Base-by-base conservation (phyloP, 1,140 invertebrate species). In the Drosophila biarmipes region DNA sequence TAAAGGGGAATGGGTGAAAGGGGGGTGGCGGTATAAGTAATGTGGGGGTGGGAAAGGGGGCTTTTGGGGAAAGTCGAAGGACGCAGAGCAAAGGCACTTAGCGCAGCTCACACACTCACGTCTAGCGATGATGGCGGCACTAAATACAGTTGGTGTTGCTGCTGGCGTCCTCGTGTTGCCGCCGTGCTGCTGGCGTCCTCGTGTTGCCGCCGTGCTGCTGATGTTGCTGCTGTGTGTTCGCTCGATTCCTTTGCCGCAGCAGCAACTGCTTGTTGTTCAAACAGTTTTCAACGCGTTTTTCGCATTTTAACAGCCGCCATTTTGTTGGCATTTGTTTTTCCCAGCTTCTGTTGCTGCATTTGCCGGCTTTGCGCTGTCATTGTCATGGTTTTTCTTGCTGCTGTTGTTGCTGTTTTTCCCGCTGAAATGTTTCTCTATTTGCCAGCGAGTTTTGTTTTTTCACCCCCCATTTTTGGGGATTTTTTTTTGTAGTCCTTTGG, bases 261-360 rank as follows among this genome's bases (percentile, higher is more conserved):
- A 35, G 46, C 29, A 31, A 31, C 64, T 68, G 48, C 67, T 71
- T 69, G 63, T 57, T 80, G 69, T 80, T 74, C 62, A 69, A 80
- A 75, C 71, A 69, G 62, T 75, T 80, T 75, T 80, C 77, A 17
- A 80, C 71, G 63, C 64, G 72, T 48, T 80, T 64, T 68, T 59
- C 62, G 48, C 64, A 74, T 75, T 75, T 75, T 55, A 57, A 75
- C 49, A 64, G 58, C 71, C 77, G 77, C 71, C 78, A 80, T 80
- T 80, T 80, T 80, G 63, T 52, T 75, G 51, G 29, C 66, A 48
- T 57, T 38, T 40, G 42, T 40, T 29, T 24, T 52, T 40, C 40
- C 27, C 37, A n/a, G 35, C 27, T 40, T 27, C 38, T 66, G 59
- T 55, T 78, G 62, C 43, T 74, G 56, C 57, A 77, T 67, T 75